Conservation (phyloP, 2,113 vertebrate genomes). For the Corythornis cristatus region DNA sequence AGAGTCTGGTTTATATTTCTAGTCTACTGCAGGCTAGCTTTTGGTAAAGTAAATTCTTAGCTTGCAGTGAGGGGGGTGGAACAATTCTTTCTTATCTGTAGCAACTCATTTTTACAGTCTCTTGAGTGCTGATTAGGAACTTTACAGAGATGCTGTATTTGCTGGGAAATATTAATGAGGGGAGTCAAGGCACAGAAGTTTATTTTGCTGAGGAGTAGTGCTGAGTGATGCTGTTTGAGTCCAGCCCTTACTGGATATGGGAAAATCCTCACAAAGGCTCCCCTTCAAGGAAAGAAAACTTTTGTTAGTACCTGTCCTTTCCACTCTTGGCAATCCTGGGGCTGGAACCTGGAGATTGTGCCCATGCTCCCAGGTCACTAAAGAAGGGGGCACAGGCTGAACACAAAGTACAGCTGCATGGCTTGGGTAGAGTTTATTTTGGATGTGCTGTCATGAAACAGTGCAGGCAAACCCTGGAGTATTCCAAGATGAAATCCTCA, state of each 20-base stretch:
- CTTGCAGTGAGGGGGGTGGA: neutral
- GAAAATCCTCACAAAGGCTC: neutral
- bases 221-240: neutral
- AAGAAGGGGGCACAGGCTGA: neutral
- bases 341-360: neutral
- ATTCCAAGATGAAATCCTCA: neutral
- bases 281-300: neutral
- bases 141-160: neutral
- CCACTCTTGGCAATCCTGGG: neutral
- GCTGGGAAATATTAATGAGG: neutral
- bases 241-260: neutral
- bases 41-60: neutral
- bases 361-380: neutral
- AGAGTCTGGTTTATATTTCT: neutral
- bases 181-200: neutral
- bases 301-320: neutral
- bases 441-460: neutral
- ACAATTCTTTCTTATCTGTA: neutral
- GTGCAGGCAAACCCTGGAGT: neutral
- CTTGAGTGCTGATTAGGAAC: neutral
- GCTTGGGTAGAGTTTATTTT: neutral
- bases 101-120: neutral
- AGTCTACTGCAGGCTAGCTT: neutral
- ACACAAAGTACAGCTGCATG: neutral
- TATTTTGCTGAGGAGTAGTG: neutral